Evolutionary conservation across 2,797 vertebrate species (phyloP).

Genomic region (Premnoplex brunnescens): DNA sequence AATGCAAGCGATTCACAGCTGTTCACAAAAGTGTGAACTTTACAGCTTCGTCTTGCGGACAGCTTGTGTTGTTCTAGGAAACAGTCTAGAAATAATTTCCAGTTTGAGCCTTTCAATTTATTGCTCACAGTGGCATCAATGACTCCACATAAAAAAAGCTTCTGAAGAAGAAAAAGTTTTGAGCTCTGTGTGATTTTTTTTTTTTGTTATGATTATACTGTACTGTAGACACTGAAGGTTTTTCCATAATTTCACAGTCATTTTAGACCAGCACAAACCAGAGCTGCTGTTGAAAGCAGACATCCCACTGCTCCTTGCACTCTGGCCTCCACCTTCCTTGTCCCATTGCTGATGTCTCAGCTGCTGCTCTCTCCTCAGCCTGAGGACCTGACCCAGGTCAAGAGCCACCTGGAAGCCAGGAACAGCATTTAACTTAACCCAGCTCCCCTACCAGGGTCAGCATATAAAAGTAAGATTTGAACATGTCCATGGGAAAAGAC

Average conservation of each 20-base stretch:
- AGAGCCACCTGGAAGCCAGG: background rate
- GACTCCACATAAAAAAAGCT: background rate
- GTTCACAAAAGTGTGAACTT: background rate
- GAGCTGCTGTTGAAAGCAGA: background rate
- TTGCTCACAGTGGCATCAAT: background rate
- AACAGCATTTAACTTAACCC: background rate
- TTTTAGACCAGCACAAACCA: background rate
- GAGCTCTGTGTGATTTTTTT: background rate
- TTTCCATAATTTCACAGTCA: background rate
- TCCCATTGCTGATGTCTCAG: background rate
- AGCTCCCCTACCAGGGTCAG: background rate
- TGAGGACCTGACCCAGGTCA: background rate
- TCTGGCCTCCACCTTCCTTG: background rate
- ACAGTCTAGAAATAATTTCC: background rate
- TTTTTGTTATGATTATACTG: background rate
- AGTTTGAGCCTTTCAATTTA: background rate
- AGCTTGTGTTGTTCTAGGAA: background rate
- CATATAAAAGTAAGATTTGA: background rate
- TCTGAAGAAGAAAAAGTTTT: background rate
- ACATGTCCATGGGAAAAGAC: background rate
- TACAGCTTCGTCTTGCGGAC: background rate
- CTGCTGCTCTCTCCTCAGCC: background rate
- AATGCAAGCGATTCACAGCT: background rate
- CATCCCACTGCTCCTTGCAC: background rate
- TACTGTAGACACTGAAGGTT: background rate